phyloP scores from a whole-genome alignment of 2,888 invertebrate species.

The Phortica okadai region DNA sequence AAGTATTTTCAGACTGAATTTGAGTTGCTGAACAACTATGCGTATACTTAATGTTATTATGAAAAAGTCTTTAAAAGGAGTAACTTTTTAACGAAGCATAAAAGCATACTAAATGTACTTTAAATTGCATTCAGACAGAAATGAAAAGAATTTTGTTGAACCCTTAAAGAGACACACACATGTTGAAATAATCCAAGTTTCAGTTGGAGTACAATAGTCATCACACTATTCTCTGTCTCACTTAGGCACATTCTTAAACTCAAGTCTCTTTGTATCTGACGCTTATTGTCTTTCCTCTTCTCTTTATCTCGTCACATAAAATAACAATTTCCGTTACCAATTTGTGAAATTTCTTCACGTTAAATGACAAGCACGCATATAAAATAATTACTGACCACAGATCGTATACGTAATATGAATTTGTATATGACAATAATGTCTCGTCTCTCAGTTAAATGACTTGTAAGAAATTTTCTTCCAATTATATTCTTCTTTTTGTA shows the following conservation, averaged over 20 bases:
- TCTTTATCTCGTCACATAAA: background rate
- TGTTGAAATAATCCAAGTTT: too few species aligned
- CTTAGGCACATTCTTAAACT: too few species aligned
- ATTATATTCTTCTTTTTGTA: background rate
- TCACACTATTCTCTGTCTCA: too few species aligned
- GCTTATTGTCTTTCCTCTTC: background rate
- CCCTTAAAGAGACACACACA: too few species aligned
- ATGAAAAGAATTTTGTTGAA: too few species aligned
- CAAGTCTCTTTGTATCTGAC: too few species aligned
- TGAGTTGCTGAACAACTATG: too few species aligned
- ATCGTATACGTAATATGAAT: constrained; percentile 45
- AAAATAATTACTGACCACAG: constrained; percentile 37
- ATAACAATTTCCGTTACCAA: constrained; percentile 36
- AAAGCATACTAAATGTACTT: constrained; percentile 13
- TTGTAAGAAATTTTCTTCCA: background rate
- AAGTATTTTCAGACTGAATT: too few species aligned
- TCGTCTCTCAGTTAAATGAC: background rate
- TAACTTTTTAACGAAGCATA: background rate
- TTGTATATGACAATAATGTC: background rate
- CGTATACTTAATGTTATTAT: background rate
- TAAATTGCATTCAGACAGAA: constrained; percentile 21
- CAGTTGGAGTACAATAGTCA: too few species aligned
- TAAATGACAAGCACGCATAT: constrained; percentile 15
- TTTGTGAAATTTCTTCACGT: constrained; percentile 44
- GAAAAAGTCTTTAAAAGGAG: background rate